A percentile compares a stretch with the other conserved stretches of the same genome.
These are phyloP conservation scores for Tubulanus polymorphus DNA, from an alignment of 2,888 invertebrate species.

Conservation along the genomic window DNA sequence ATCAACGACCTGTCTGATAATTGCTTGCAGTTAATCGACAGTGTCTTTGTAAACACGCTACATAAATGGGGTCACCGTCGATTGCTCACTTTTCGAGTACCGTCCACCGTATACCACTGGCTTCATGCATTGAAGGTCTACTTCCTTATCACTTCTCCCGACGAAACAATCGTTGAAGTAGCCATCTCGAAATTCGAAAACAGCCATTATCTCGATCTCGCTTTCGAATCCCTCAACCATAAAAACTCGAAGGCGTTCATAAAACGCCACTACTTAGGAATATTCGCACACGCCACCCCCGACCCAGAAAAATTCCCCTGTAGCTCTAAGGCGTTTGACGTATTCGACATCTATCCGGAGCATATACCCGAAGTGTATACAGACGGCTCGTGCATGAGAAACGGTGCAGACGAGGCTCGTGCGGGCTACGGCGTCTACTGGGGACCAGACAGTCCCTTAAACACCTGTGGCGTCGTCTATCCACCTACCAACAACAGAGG, in stretches of 20 bases:
- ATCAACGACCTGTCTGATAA: background rate
- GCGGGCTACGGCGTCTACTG: background rate
- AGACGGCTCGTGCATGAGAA: background rate
- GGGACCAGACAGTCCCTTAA: background rate
- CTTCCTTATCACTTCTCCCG: background rate
- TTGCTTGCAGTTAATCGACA: background rate
- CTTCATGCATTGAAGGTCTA: background rate
- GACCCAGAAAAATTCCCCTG: background rate
- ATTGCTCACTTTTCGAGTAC: background rate
- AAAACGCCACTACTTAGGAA: background rate
- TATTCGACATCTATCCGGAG: background rate
- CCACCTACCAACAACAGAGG: background rate
- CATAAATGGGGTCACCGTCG: background rate
- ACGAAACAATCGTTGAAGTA: background rate
- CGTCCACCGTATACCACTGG: background rate
- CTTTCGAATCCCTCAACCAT: background rate
- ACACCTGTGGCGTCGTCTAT: background rate
- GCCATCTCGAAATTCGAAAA: background rate
- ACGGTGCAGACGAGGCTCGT: background rate
- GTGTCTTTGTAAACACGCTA: background rate
- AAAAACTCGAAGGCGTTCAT: background rate
- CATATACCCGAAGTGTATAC: background rate
- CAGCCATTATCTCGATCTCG: background rate
- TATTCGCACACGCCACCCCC: background rate
- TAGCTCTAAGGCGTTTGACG: background rate